Percentiles rank a stretch among this genome's conserved stretches.
These are phyloP conservation scores for Sicus ferrugineus DNA, from an alignment of 2,888 invertebrate genomes.

Conservation along the genomic window DNA sequence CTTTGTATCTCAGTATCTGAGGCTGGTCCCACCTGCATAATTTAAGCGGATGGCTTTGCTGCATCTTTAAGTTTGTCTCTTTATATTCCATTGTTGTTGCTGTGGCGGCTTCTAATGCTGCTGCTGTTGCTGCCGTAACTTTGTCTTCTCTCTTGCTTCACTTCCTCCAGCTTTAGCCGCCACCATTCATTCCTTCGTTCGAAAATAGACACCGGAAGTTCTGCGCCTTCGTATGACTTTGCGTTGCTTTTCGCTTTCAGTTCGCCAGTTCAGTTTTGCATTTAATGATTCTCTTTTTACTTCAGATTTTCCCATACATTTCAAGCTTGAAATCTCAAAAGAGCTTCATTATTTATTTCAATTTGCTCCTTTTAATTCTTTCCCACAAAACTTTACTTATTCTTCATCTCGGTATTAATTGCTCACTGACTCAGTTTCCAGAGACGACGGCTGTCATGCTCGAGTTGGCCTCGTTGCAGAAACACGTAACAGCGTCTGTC, in stretches of 20 bases:
- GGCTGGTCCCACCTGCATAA: constrained; percentile 19
- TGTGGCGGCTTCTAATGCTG: too few species aligned
- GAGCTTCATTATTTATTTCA: constrained; percentile 12
- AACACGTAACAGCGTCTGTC: constrained; percentile 12
- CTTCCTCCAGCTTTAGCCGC: background rate
- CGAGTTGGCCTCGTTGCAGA: constrained; percentile 17
- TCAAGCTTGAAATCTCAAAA: background rate
- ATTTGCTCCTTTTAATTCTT: background rate
- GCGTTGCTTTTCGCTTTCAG: background rate
- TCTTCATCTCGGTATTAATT: constrained; percentile 20
- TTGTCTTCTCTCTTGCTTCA: background rate
- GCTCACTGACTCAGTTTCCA: constrained; percentile 19
- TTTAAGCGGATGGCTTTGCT: background rate
- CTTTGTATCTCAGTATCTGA: background rate
- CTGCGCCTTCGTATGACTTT: constrained; percentile 25
- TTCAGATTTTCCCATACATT: background rate
- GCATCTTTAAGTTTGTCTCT: constrained; percentile 11
- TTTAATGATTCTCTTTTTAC: background rate
- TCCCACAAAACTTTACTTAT: background rate
- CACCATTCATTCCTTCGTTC: constrained; percentile 13
- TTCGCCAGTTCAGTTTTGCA: background rate
- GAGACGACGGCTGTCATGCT: constrained; percentile 26
- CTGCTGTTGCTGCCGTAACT: background rate
- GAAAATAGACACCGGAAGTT: constrained; percentile 42
- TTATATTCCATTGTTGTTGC: too few species aligned